Evolutionary conservation across 2,113 vertebrate species (phyloP).

Genomic region (Pimephales promelas): DNA sequence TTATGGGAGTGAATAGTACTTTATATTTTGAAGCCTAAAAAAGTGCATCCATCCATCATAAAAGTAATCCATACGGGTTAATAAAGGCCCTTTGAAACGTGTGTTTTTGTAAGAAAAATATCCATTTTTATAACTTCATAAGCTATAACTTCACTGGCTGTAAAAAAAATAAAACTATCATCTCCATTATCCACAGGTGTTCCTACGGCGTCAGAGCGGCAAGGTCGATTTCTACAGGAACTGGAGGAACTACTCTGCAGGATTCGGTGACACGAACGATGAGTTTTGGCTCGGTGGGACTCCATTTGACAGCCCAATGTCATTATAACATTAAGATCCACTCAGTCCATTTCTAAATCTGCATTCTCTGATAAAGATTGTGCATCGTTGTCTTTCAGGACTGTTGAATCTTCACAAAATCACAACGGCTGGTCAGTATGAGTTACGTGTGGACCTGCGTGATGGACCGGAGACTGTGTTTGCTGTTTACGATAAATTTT

Average conservation of each 20-base stretch:
- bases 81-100: no score
- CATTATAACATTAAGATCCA: neutral
- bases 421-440: slow-evolving; percentile 85
- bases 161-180: no score
- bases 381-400: slow-evolving; percentile 71
- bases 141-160: no score
- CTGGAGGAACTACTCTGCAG: slow-evolving; percentile 88
- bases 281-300: slow-evolving; percentile 95
- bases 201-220: slow-evolving; percentile 89
- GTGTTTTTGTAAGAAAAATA: no score
- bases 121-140: no score
- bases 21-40: no score
- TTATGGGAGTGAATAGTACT: no score
- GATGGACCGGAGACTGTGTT: slow-evolving; percentile 80
- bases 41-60: no score
- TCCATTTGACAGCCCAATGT: neutral
- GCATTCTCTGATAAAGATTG: neutral
- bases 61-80: no score
- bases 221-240: slow-evolving; percentile 88
- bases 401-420: slow-evolving; percentile 91
- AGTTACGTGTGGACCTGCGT: slow-evolving; percentile 88
- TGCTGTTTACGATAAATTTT: slow-evolving; percentile 86
- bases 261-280: slow-evolving; percentile 86
- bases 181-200: slow-evolving; percentile 75
- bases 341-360: neutral